phyloP scores from a whole-genome alignment of 2,888 invertebrate species.

The Rutpela maculata region DNA sequence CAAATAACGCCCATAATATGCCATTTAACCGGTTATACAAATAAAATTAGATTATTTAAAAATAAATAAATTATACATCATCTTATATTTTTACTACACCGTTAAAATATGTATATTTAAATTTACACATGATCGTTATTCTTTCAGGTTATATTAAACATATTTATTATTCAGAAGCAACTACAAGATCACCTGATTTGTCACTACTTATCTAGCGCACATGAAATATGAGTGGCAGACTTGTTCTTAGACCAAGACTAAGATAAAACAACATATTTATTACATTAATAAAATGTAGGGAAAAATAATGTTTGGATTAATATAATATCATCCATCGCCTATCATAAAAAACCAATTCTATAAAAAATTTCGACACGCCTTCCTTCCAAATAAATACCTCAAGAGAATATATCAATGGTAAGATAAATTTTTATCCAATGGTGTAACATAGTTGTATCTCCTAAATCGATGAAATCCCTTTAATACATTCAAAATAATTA shows the following conservation, averaged over 20 bases:
- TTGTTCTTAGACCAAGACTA: not conserved
- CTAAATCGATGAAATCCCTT: constrained; percentile 28
- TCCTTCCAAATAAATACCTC: not conserved
- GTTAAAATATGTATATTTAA: too few relatives aligned
- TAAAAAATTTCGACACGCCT: not conserved
- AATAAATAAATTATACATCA: too few relatives aligned
- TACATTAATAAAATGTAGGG: constrained; percentile 8
- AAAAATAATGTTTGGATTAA: constrained; percentile 35
- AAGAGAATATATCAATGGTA: not conserved
- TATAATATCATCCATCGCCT: not conserved
- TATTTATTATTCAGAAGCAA: too few relatives aligned
- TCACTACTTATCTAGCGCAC: not conserved
- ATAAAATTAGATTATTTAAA: too few relatives aligned
- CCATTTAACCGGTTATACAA: too few relatives aligned
- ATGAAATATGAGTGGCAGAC: constrained; percentile 12
- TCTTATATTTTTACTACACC: too few relatives aligned
- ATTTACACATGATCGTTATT: too few relatives aligned
- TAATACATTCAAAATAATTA: constrained; percentile 30
- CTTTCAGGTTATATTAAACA: too few relatives aligned
- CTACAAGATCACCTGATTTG: constrained; percentile 24
- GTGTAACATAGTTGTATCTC: not conserved
- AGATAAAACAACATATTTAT: constrained; percentile 32
- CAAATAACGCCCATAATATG: too few relatives aligned
- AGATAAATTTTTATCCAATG: constrained; percentile 17
- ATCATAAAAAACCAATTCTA: constrained; percentile 13